Percentiles rank a stretch among this genome's conserved stretches.
phyloP scores from a whole-genome alignment of 2,888 invertebrate species.

The Habroteleia sp. region DNA sequence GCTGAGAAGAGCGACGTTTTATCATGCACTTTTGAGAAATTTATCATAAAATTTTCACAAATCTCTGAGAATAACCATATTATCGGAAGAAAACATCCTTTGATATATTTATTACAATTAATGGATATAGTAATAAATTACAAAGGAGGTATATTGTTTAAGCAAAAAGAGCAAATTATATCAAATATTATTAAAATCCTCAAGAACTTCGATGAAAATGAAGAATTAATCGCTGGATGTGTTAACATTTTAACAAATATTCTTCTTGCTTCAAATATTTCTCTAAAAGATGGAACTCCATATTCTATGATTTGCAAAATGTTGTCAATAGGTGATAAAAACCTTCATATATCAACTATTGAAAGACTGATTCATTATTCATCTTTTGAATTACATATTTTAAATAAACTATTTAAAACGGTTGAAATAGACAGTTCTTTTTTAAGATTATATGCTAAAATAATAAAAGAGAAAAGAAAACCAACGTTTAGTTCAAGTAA shows the following conservation, averaged over 20 bases:
- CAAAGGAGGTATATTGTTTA: too few species aligned
- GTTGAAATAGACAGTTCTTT: constrained; percentile 82
- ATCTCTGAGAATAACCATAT: neutral
- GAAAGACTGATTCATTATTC: constrained; percentile 85
- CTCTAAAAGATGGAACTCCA: constrained; percentile 88
- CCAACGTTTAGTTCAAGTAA: constrained; percentile 84
- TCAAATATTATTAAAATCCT: constrained; percentile 80
- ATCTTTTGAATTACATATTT: constrained; percentile 87
- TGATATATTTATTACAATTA: constrained; percentile 72
- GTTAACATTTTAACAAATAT: constrained; percentile 70
- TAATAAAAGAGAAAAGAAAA: constrained; percentile 86
- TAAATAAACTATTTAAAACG: constrained; percentile 86
- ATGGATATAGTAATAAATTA: too few species aligned
- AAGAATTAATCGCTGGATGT: constrained; percentile 66
- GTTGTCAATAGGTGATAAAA: constrained; percentile 83
- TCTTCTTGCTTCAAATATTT: constrained; percentile 83
- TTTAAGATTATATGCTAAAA: constrained; percentile 85
- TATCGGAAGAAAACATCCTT: constrained; percentile 68
- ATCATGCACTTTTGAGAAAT: constrained; percentile 84
- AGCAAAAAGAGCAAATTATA: constrained; percentile 79
- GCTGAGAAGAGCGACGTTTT: constrained; percentile 86
- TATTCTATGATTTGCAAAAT: constrained; percentile 86
- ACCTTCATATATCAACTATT: constrained; percentile 85
- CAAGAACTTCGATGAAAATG: constrained; percentile 65
- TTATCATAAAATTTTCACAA: constrained; percentile 75